phyloP scores from a whole-genome alignment of 2,797 vertebrate species.

The Sebastes minor region DNA sequence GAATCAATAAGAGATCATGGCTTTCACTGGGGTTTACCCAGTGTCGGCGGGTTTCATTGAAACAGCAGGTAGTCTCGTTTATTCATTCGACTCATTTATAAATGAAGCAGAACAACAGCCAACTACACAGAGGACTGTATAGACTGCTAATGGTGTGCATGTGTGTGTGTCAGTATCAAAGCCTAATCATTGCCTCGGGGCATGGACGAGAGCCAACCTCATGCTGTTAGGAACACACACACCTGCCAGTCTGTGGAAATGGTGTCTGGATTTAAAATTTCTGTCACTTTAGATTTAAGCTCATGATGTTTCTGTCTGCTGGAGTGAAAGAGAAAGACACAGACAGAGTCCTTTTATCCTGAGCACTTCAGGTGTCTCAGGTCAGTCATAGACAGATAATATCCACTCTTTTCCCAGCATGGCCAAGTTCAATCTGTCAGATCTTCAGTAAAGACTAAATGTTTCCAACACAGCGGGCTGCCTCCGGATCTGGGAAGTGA shows the following conservation, averaged over 20 bases:
- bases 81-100: conserved; percentile 23
- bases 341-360: not conserved
- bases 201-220: not conserved
- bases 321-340: not conserved
- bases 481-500: too few species aligned
- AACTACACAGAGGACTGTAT: not conserved
- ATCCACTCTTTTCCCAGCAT: not conserved
- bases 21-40: conserved; percentile 11
- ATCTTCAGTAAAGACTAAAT: not conserved
- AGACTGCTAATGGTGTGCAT: not conserved
- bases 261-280: not conserved
- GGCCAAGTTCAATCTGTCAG: not conserved
- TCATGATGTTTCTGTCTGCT: not conserved
- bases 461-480: too few species aligned
- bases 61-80: conserved; percentile 27
- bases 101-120: conserved; percentile 23
- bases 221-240: not conserved
- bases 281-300: not conserved
- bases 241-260: not conserved
- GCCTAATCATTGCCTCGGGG: not conserved
- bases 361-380: not conserved
- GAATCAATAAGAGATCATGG: conserved; percentile 38
- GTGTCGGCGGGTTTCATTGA: conserved; percentile 12
- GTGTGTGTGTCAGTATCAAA: not conserved
- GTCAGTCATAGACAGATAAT: not conserved